Evolutionary conservation across 2,888 invertebrate species (phyloP).

Genomic region (Tetropium fuscum): DNA sequence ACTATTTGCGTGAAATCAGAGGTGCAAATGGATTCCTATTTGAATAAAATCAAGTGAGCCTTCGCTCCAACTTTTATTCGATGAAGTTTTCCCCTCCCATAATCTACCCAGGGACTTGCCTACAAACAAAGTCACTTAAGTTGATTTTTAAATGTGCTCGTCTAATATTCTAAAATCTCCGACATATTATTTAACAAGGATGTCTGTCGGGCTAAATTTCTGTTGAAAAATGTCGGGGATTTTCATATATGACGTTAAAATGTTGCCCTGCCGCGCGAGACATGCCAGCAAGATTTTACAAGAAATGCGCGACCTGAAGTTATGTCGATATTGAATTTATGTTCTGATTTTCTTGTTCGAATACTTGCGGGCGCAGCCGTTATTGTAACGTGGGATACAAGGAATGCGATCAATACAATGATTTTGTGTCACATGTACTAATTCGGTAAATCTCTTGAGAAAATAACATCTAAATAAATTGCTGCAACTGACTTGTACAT

Average conservation of each 20-base stretch:
- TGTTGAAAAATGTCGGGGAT: conserved; percentile 21
- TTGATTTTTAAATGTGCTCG: conserved; percentile 29
- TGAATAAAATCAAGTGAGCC: conserved; percentile 1
- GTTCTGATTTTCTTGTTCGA: neutral
- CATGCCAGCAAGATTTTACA: neutral
- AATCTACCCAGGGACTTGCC: conserved; percentile 15
- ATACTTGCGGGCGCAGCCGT: neutral
- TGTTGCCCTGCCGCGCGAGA: conserved; percentile 6
- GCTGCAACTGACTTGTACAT: too few relatives aligned
- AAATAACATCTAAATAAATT: too few relatives aligned
- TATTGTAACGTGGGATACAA: neutral
- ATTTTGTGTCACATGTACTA: too few relatives aligned
- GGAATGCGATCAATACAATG: too few relatives aligned
- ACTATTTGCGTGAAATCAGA: neutral
- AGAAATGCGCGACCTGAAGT: neutral
- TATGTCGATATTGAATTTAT: conserved; percentile 6
- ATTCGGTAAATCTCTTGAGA: too few relatives aligned
- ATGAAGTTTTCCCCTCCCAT: conserved; percentile 15
- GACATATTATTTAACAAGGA: conserved; percentile 36
- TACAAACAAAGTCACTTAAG: conserved; percentile 27
- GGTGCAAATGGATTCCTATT: neutral
- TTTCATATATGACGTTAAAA: conserved; percentile 26
- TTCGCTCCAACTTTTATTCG: conserved; percentile 4
- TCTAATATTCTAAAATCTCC: conserved; percentile 37
- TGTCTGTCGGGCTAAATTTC: conserved; percentile 35